These are phyloP conservation scores for Eretmochelys imbricata DNA, from an alignment of 2,113 vertebrate genomes.

Conservation along the genomic window DNA sequence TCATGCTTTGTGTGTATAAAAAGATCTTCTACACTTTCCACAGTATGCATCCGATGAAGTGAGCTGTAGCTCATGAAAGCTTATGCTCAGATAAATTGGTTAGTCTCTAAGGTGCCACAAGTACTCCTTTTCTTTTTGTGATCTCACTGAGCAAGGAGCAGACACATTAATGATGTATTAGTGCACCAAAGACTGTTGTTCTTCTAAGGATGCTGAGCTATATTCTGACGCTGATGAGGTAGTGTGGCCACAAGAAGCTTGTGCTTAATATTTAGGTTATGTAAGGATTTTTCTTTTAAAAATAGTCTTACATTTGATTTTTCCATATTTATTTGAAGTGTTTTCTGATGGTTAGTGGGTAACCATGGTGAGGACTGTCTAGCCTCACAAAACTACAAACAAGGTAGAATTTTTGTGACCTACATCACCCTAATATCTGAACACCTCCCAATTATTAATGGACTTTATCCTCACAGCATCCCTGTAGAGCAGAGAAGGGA, in stretches of 20 bases:
- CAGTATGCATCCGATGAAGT: too few relatives aligned
- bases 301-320: not conserved
- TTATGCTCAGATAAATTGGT: too few relatives aligned
- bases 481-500: rapidly evolving
- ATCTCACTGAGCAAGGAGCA: not conserved
- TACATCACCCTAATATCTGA: not conserved
- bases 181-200: slow-evolving; percentile 17
- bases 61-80: too few relatives aligned
- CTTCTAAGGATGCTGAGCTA: slow-evolving; percentile 27
- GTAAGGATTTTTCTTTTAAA: not conserved
- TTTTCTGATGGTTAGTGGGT: not conserved
- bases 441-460: not conserved
- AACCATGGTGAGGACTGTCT: not conserved
- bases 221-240: not conserved
- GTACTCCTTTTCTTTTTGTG: too few relatives aligned
- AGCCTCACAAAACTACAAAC: not conserved
- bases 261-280: slow-evolving; percentile 8
- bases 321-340: not conserved
- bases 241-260: slow-evolving; percentile 27
- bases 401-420: not conserved
- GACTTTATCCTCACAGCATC: not conserved
- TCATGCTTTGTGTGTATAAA: too few relatives aligned
- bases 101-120: too few relatives aligned
- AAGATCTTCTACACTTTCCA: too few relatives aligned
- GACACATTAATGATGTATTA: slow-evolving; percentile 57